Conservation (phyloP, 1,140 invertebrate genomes). For the Dreissena rostriformis region DNA sequence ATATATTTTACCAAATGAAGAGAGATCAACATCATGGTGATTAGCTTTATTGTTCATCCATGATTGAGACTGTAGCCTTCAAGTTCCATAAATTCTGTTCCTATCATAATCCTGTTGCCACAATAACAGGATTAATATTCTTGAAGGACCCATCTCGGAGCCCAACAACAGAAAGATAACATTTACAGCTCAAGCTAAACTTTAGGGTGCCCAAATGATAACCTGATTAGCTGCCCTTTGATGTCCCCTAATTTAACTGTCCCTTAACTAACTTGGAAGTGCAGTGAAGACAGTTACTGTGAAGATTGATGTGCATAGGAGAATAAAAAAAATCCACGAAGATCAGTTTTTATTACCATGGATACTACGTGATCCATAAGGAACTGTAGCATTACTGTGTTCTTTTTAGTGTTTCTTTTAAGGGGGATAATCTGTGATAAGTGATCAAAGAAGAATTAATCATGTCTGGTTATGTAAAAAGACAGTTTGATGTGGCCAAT, state of each 20-base stretch:
- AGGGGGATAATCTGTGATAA: too few species aligned
- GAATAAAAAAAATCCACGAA: constrained; percentile 29
- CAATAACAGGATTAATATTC: constrained; percentile 30
- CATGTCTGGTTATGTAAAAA: too few species aligned
- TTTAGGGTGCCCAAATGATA: too few species aligned
- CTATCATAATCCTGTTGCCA: constrained; percentile 45
- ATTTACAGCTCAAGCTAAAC: too few species aligned
- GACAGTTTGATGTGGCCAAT: too few species aligned
- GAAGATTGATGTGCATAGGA: not conserved
- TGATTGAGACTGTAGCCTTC: too few species aligned
- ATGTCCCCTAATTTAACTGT: constrained; percentile 23
- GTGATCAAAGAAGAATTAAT: too few species aligned
- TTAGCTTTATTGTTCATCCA: too few species aligned
- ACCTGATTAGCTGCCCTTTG: constrained; percentile 29
- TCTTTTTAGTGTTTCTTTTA: too few species aligned
- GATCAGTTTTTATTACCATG: constrained; percentile 15
- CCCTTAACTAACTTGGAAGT: constrained; percentile 11
- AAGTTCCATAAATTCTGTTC: too few species aligned
- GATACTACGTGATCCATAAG: not conserved
- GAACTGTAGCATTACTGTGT: not conserved
- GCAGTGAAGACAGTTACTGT: not conserved
- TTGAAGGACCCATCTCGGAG: not conserved
- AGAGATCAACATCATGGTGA: too few species aligned
- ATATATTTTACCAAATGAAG: too few species aligned
- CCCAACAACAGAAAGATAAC: constrained; percentile 3